Base-by-base conservation (phyloP, 1,140 invertebrate genomes). In the Calycopis cecrops region DNA sequence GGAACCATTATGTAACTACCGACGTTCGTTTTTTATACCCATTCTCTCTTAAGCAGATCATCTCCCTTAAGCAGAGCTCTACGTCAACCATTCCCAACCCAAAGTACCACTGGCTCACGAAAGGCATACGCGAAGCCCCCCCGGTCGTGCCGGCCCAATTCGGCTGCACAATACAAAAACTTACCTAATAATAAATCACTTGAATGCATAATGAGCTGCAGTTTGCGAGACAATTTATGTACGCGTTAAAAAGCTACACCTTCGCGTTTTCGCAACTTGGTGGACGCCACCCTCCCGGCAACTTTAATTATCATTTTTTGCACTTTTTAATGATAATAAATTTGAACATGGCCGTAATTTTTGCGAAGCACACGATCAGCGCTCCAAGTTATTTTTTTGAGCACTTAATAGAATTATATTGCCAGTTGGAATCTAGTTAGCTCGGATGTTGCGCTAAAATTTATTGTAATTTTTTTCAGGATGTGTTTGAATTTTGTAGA, bases 251-350 rank as follows among this genome's bases (percentile, higher is more conserved):
- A 28, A 28, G 6, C 21, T 80, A 82, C 73, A 85, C 78, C 74
- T 85, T 81, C 77, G 69, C 72, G 72, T 81, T 82, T 85, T 85
- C n/a, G n/a, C n/a, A n/a, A 85, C 81, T 81, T 79, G 79, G 76
- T 77, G 80, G 82, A 82, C 82, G 76, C 76, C 79, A 77, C 79
- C 81, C 79, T 28, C 21, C 21, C 21, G 21, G 21, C 21, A 28
- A 44, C 74, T 80, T 81, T 82, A 77, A 85, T 82, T 81, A 85
- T 79, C 69, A 72, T 79, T 82, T 84, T 82, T 82, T 76, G 71
- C 74, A 76, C 76, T 81, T 85, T 85, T 85, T 81, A 79, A 79
- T 80, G 74, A 78, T 76, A 74, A 82, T 85, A 85, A 80, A 79
- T 80, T 72, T 62, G 62, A 62, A 49, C 47, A 55, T 60, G 59